Conservation (phyloP, 2,888 invertebrate genomes). For the Drosophila kambysellisi region DNA sequence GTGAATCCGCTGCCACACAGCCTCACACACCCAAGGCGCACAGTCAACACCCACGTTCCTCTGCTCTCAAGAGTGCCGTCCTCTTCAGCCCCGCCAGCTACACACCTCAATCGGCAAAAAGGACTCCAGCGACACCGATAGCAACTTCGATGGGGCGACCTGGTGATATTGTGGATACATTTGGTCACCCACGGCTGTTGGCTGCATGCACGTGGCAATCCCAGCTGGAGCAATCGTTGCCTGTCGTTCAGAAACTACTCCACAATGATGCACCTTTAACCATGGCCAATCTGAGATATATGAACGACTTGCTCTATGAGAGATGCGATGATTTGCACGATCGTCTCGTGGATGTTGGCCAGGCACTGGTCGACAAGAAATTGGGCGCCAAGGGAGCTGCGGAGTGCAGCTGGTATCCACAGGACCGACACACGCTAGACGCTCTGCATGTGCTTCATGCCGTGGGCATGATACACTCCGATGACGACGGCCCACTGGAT, state of each 20-base stretch:
- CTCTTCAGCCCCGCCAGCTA: constrained; percentile 84
- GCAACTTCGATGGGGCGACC: constrained; percentile 73
- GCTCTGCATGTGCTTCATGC: constrained; percentile 79
- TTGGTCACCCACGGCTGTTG: constrained; percentile 87
- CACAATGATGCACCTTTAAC: constrained; percentile 85
- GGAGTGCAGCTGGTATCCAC: constrained; percentile 82
- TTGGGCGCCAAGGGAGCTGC: constrained; percentile 71
- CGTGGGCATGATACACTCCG: constrained; percentile 91
- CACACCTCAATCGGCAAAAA: constrained; percentile 81
- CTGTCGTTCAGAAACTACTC: constrained; percentile 86
- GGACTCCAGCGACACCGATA: constrained; percentile 14
- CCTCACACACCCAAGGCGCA: constrained; percentile 71
- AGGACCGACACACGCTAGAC: constrained; percentile 80
- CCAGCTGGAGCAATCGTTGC: constrained; percentile 69
- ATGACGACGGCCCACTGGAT: constrained; percentile 90
- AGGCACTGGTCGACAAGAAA: constrained; percentile 80
- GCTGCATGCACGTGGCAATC: constrained; percentile 82
- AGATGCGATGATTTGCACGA: constrained; percentile 82
- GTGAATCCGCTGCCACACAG: constrained; percentile 42
- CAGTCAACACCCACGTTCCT: constrained; percentile 50
- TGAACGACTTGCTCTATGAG: constrained; percentile 83
- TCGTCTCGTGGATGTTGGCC: constrained; percentile 81
- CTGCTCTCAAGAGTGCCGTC: constrained; percentile 76
- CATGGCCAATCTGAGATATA: constrained; percentile 84
- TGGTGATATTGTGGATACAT: constrained; percentile 88